Evolutionary conservation across 2,797 vertebrate species (phyloP).

Genomic region (Chaenodraco wilsoni): DNA sequence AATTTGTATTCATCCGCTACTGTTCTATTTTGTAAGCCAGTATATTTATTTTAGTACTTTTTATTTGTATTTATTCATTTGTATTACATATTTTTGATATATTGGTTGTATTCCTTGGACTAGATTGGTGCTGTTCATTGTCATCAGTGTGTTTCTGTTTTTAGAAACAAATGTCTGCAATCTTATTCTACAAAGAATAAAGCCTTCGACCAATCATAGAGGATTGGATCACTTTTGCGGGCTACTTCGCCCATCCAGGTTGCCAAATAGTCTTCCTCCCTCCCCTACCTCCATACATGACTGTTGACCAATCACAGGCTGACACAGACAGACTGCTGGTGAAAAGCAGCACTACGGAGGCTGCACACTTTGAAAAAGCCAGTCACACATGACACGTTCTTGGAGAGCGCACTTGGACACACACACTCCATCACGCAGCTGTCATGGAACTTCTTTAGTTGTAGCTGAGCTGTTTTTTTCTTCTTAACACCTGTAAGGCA

Average conservation of each 20-base stretch:
- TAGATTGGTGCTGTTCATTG: not conserved
- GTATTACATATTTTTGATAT: not conserved
- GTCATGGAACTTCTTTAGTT: not conserved
- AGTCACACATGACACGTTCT: conserved; percentile 36
- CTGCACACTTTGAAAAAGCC: conserved; percentile 43
- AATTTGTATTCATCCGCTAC: not conserved
- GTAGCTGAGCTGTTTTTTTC: not conserved
- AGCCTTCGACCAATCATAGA: not conserved
- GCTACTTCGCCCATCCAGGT: conserved; percentile 4
- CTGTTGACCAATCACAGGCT: conserved; percentile 66
- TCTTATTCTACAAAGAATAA: not conserved
- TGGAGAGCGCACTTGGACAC: conserved; percentile 22
- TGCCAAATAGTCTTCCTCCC: conserved; percentile 32
- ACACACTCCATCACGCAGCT: conserved; percentile 3
- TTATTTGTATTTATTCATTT: not conserved
- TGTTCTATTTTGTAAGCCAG: not conserved
- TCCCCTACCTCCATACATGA: conserved; percentile 21
- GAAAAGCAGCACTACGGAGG: conserved; percentile 33
- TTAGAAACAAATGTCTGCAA: not conserved
- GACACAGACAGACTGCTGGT: conserved; percentile 28
- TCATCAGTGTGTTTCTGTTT: not conserved
- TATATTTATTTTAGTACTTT: not conserved
- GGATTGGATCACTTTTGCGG: not conserved
- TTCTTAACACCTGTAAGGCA: not conserved
- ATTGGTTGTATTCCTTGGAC: not conserved